Evolutionary conservation across 2,888 invertebrate species (phyloP), one percentile per base, ranked within the genome.

Genomic region (Mesorhabditis belari): DNA sequence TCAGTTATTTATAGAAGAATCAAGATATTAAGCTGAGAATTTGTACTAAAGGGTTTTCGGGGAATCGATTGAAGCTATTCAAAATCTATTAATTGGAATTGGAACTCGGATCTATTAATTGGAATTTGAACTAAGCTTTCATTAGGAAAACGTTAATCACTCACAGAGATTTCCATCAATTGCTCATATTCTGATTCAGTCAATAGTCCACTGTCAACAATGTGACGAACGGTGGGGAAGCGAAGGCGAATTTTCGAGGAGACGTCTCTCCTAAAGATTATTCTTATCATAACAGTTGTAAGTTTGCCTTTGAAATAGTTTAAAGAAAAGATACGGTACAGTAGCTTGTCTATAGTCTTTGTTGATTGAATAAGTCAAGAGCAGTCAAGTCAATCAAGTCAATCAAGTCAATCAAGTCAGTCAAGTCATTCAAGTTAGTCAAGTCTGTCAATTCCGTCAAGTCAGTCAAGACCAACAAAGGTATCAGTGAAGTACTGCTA

Each of bases 191-290:
- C 84, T 24, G 81, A 81, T 25, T 80, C 77, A 3, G 83, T 82
- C 67, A 84, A 77, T 29, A 80, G 57, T 77, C 83, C 84, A 58
- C 82, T 80, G 53, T 82, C 81, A 17, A 83, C 81, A 26, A 84
- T 76, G 63, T 82, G 82, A 29, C 81, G 77, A 49, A 82, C 60
- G 2, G 80, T 81, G 0, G 84, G 83, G 66, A 82, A 84, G 21
- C 73, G 66, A 4, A 70, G 61, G 2, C 74, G 65, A 17, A 74
- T 70, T 56, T 72, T 70, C 17, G 67, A 61, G 3, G 73, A 73
- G 9, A 71, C 63, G 27, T 73, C 73, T 17, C 72, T 58, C 71
- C 70, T 68, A 53, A 49, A 58, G 19, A 24, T 17, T n/a, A 4
- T 24, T 25, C 17, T 25, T 17, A 35, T 17, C 44, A 9, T 17